These are phyloP conservation scores for Neoscelio sp. DNA, from an alignment of 2,888 invertebrate genomes.

Conservation along the genomic window DNA sequence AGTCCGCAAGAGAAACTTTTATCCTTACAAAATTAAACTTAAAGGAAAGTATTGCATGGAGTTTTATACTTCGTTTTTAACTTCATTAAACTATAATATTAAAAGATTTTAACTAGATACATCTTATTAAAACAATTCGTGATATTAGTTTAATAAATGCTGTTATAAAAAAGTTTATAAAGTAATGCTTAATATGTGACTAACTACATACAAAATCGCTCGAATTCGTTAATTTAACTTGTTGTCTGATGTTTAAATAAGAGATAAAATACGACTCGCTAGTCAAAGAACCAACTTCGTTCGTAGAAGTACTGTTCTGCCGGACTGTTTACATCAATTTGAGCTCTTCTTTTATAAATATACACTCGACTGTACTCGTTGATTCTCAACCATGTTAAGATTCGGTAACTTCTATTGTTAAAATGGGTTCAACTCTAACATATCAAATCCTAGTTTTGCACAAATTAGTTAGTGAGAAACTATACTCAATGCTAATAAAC, in stretches of 20 bases:
- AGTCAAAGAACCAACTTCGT: constrained; percentile 7
- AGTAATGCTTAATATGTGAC: no score
- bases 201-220: no score
- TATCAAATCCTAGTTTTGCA: not conserved
- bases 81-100: no score
- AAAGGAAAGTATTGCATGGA: no score
- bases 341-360: not conserved
- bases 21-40: no score
- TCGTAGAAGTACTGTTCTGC: not conserved
- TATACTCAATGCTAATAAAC: no score
- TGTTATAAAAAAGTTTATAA: no score
- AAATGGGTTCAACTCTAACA: not conserved
- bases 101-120: no score
- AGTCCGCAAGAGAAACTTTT: no score
- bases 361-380: not conserved
- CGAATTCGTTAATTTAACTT: constrained; percentile 10
- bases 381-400: constrained; percentile 1
- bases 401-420: not conserved
- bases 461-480: not conserved
- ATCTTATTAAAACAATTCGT: no score
- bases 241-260: not conserved
- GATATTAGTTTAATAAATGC: no score
- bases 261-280: not conserved
- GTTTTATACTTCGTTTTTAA: no score
- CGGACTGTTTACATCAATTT: constrained; percentile 1